Evolutionary conservation across 2,113 vertebrate species (phyloP).

Genomic region (Haemorhous mexicanus): DNA sequence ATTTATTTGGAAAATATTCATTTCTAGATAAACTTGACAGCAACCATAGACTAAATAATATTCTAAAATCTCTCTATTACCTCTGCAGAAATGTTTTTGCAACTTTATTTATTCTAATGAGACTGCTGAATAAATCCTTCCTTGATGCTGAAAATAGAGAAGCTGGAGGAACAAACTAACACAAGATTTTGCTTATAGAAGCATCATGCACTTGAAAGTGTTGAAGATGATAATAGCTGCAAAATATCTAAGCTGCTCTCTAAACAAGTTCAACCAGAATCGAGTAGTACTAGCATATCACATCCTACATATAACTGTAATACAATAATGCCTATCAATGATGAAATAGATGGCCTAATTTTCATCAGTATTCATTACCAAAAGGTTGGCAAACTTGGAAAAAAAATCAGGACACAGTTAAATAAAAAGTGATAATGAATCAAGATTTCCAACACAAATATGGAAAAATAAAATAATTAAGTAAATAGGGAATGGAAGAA

Average conservation of each 20-base stretch:
- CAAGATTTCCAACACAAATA: not conserved
- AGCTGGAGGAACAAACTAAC: not conserved
- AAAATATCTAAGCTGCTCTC: not conserved
- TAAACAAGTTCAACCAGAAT: not conserved
- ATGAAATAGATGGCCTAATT: not conserved
- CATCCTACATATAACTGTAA: not conserved
- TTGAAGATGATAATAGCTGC: not conserved
- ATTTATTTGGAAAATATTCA: not conserved
- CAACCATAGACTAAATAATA: not conserved
- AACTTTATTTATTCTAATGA: not conserved
- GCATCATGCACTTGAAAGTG: not conserved
- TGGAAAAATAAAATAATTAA: not conserved
- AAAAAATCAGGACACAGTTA: not conserved
- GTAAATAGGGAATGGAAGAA: not conserved
- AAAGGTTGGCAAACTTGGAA: not conserved
- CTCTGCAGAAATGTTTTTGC: not conserved
- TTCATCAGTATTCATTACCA: not conserved
- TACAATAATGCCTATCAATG: not conserved
- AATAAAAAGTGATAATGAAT: not conserved
- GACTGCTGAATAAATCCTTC: not conserved
- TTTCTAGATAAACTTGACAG: not conserved
- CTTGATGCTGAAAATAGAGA: not conserved
- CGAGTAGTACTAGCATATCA: not conserved
- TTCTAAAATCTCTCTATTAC: not conserved
- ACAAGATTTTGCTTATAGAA: not conserved